phyloP scores from a whole-genome alignment of 1,140 invertebrate genomes.

The Drosophila leontia region DNA sequence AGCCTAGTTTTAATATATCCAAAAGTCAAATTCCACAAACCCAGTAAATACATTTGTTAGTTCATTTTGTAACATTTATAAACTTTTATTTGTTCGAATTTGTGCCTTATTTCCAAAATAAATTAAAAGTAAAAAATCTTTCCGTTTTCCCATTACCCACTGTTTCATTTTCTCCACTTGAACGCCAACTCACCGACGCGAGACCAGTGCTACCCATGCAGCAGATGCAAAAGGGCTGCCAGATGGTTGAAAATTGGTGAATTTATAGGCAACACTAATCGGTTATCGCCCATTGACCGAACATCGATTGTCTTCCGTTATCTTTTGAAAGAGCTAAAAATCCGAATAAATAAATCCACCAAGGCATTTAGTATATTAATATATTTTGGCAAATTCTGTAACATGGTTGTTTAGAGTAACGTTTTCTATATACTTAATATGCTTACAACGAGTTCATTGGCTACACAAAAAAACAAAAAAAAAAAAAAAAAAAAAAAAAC shows the following conservation, averaged over 20 bases:
- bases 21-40: too few species aligned
- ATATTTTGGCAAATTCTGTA: conserved; percentile 62
- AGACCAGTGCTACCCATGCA: neutral
- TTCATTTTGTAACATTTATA: too few species aligned
- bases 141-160: too few species aligned
- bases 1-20: too few species aligned
- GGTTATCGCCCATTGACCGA: neutral
- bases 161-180: too few species aligned
- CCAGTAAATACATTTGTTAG: too few species aligned
- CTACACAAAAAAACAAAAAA: conserved; percentile 40
- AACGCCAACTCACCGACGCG: too few species aligned
- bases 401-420: conserved; percentile 57
- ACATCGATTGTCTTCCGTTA: neutral
- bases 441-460: conserved; percentile 47
- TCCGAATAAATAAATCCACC: neutral
- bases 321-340: neutral
- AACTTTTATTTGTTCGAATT: too few species aligned
- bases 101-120: too few species aligned
- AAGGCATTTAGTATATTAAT: conserved; percentile 28
- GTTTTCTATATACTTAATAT: conserved; percentile 31
- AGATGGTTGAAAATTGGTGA: neutral
- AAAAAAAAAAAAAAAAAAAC: conserved; percentile 42
- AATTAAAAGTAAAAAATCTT: too few species aligned
- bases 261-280: neutral
- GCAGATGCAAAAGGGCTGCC: neutral